Evolutionary conservation across 1,140 invertebrate genomes (phyloP).

Genomic region (Ephestia elutella): DNA sequence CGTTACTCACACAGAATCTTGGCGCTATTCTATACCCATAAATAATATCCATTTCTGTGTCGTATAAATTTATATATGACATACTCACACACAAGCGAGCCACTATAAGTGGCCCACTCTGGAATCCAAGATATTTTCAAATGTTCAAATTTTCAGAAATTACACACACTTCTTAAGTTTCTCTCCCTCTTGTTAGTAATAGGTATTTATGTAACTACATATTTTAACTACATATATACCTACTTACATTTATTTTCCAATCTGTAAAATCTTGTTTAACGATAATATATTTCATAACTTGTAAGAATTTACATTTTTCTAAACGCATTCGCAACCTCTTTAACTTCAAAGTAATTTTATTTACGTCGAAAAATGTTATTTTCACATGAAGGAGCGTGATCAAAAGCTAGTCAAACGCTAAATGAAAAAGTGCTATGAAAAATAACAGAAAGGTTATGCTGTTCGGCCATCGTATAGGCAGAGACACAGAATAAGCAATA

Average conservation of each 20-base stretch:
- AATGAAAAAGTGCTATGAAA: background rate
- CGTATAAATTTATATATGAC: too few species aligned
- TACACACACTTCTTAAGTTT: too few species aligned
- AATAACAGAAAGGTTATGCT: background rate
- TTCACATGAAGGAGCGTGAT: background rate
- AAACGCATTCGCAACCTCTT: background rate
- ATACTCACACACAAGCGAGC: too few species aligned
- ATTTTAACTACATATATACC: too few species aligned
- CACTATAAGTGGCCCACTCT: too few species aligned
- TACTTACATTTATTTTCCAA: too few species aligned
- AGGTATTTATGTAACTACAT: too few species aligned
- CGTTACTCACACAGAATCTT: conserved; percentile 27
- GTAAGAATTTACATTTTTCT: background rate
- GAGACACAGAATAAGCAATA: too few species aligned
- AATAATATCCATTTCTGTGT: background rate
- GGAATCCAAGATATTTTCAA: too few species aligned
- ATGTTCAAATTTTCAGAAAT: too few species aligned
- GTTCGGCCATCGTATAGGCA: conserved; percentile 2
- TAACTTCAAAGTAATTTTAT: background rate
- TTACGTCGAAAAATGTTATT: conserved; percentile 1
- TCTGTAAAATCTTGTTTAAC: too few species aligned
- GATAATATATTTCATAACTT: background rate
- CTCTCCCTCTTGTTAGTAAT: too few species aligned
- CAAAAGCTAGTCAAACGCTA: background rate
- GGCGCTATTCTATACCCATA: background rate